A percentile compares a stretch with the other conserved stretches of the same genome.
Conservation (phyloP, 2,113 vertebrate species). For the Guaruba guarouba region DNA sequence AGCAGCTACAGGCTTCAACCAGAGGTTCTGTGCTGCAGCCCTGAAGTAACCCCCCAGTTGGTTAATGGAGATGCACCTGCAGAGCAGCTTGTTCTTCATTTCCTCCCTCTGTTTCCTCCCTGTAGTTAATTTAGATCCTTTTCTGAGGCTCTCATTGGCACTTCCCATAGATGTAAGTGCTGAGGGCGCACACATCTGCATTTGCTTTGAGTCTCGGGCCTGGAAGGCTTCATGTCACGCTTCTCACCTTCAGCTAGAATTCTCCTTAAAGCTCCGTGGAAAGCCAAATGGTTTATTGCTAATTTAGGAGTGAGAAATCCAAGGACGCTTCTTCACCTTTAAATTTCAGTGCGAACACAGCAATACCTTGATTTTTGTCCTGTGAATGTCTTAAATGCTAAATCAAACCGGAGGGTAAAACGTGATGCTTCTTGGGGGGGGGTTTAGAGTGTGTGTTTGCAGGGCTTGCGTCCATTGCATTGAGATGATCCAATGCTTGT, state of each 20-base stretch:
- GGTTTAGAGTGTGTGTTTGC: accelerated
- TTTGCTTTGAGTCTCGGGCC: not conserved
- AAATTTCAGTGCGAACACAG: not conserved
- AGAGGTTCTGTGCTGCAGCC: not conserved
- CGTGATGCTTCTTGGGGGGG: accelerated
- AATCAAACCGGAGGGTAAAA: not conserved
- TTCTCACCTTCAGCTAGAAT: not conserved
- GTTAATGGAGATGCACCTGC: not conserved
- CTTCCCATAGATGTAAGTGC: not conserved
- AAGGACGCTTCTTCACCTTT: not conserved
- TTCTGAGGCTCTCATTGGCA: not conserved
- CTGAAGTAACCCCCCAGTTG: not conserved
- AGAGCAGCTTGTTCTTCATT: not conserved
- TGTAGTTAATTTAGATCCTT: not conserved
- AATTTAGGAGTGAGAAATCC: not conserved
- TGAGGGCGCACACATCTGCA: not conserved
- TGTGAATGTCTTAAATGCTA: not conserved
- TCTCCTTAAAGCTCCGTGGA: accelerated
- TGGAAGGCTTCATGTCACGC: not conserved
- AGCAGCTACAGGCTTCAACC: accelerated
- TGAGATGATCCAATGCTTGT: not conserved
- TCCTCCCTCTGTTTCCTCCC: not conserved
- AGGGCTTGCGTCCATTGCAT: accelerated
- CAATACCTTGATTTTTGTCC: not conserved
- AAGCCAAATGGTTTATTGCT: not conserved